Evolutionary conservation across 2,888 invertebrate genomes (phyloP).

Genomic region (Drosophila mulleri): DNA sequence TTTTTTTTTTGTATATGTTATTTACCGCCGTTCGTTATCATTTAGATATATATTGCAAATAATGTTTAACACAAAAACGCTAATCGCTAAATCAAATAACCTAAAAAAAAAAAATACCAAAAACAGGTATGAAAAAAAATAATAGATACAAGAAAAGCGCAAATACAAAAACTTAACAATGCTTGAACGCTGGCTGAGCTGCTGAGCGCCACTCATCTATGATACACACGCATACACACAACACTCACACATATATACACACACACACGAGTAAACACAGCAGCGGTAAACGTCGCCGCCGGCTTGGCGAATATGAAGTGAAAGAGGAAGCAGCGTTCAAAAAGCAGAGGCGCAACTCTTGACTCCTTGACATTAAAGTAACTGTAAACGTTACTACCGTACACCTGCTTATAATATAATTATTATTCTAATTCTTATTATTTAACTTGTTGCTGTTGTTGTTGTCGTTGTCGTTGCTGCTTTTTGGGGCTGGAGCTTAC

Average conservation of each 20-base stretch:
- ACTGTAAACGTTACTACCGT: slow-evolving; percentile 32
- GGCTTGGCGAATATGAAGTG: slow-evolving; percentile 1
- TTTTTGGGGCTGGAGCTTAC: slow-evolving; percentile 58
- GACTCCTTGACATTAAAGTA: slow-evolving; percentile 25
- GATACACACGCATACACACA: slow-evolving; percentile 33
- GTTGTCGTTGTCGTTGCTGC: slow-evolving; percentile 48
- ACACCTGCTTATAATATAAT: slow-evolving; percentile 26
- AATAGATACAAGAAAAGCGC: slow-evolving; percentile 28
- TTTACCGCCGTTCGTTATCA: slow-evolving; percentile 51
- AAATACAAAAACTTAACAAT: slow-evolving; percentile 46
- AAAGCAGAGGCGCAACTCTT: slow-evolving; percentile 26
- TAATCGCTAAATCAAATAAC: slow-evolving; percentile 47
- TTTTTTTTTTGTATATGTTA: slow-evolving; percentile 25
- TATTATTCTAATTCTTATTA: slow-evolving; percentile 1
- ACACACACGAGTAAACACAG: slow-evolving; percentile 27
- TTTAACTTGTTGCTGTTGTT: slow-evolving; percentile 17
- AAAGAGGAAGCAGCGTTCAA: slow-evolving; percentile 10
- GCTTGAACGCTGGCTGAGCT: slow-evolving; percentile 63
- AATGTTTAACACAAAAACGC: slow-evolving; percentile 46
- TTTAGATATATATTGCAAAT: slow-evolving; percentile 14
- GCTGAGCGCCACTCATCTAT: slow-evolving; percentile 47
- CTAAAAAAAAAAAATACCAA: slow-evolving; percentile 18
- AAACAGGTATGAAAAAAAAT: slow-evolving; percentile 19
- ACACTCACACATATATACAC: slow-evolving; percentile 24
- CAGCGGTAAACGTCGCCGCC: slow-evolving; percentile 1